These are phyloP conservation scores for Eupristina koningsbergeri DNA, from an alignment of 1,140 invertebrate species.

Conservation along the genomic window DNA sequence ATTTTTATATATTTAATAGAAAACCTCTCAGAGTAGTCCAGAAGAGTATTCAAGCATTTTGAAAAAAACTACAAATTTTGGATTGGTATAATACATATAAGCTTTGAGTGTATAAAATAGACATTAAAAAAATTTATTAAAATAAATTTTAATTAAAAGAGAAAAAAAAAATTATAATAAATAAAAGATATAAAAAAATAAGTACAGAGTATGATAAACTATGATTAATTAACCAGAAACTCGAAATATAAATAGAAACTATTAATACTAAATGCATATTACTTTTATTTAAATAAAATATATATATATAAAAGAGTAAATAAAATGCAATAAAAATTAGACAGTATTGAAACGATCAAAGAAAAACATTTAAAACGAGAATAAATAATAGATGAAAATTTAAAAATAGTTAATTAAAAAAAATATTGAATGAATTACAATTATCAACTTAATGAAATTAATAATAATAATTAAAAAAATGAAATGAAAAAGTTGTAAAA, in stretches of 20 bases:
- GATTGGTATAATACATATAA: constrained; percentile 15
- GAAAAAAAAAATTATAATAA: background rate
- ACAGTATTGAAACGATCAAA: constrained; percentile 74
- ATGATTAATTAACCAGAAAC: constrained; percentile 8
- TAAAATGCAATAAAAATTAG: constrained; percentile 56
- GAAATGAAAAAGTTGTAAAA: constrained; percentile 20
- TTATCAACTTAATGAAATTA: constrained; percentile 55
- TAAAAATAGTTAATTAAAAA: constrained; percentile 20
- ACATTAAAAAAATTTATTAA: constrained; percentile 20
- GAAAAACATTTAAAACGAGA: constrained; percentile 64
- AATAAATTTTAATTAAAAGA: constrained; percentile 4
- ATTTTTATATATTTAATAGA: constrained; percentile 19
- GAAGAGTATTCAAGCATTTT: constrained; percentile 27
- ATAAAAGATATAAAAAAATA: constrained; percentile 22
- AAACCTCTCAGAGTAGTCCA: background rate
- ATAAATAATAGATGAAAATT: background rate
- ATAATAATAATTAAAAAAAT: constrained; percentile 52
- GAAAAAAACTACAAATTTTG: constrained; percentile 28
- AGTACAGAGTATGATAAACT: constrained; percentile 7
- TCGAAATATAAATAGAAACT: background rate
- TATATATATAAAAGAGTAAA: constrained; percentile 47
- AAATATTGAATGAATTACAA: constrained; percentile 11
- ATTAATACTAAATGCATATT: constrained; percentile 45
- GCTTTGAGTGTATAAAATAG: background rate
- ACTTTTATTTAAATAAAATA: constrained; percentile 27